Base-by-base conservation (phyloP, 2,113 vertebrate species). In the Regulus satrapa region DNA sequence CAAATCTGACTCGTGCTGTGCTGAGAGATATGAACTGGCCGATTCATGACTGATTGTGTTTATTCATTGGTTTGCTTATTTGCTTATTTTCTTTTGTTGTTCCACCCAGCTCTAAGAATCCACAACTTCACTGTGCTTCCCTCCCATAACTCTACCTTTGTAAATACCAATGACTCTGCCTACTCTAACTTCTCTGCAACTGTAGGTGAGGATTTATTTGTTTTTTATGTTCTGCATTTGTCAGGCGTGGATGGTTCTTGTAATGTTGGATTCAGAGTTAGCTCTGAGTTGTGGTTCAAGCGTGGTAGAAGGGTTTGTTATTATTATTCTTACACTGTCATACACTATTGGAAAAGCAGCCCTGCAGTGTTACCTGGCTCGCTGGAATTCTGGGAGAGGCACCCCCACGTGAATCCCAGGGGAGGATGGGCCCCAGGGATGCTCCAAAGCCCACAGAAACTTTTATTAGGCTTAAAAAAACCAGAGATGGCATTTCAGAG, bases 121-220 rank as follows among this genome's bases (percentile, higher is more conserved):
- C 98, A 99, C 99, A 99, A 98, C 98, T 98, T 99, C 98, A 99
- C 99, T 99, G 99, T 99, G 98, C 99, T 99, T 95, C 98, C 98
- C 88, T 98, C 98, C 97, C 98, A 99, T 99, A 99, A 99, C 91
- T 98, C 98, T 98, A 98, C 99, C 98, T 99, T 98, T 99, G 99
- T 99, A 97, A 98, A 98, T 98, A 98, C 99, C 99, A 99, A 99
- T 99, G 99, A 99, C 97, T 99, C 99, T 98, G 98, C 99, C 99
- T 99, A 99, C 99, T 99, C 99, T 99, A 99, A 99, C 98, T 98
- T 98, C 98, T 99, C 99, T 97, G 99, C 99, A 91, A 99, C 98
- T 84, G 98, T 99, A 99, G 99, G 99, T 99, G 99, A 99, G 99
- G 97, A 98, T 95, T 89, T 61, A 38, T 14, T 9, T 38, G 15